Evolutionary conservation across 2,888 invertebrate genomes (phyloP), one percentile per base, ranked within the genome.

Genomic region (Sclerodermus sp.): DNA sequence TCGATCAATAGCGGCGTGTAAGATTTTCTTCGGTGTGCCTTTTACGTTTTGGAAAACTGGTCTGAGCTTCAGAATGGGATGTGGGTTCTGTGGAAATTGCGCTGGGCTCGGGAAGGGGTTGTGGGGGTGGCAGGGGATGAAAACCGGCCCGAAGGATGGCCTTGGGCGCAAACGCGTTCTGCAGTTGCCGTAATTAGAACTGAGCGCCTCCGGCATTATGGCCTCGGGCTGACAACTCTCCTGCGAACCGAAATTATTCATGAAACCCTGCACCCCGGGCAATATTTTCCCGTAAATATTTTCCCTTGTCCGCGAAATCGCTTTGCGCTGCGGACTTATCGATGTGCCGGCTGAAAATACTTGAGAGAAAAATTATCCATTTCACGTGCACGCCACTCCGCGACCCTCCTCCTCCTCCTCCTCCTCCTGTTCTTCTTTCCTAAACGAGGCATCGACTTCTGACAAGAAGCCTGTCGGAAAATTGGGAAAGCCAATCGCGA

Each of bases 111-210:
- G 30, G 10, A 30, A 30, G 8, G 17, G 30, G 42, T 23, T 23
- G 31, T 45, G 40, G 53, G 42, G 53, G 55, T 42, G 53, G 46
- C 53, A 54, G 60, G 65, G 64, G 69, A 65, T 66, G 66, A 64
- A 54, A 67, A 67, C 66, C 58, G 54, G 64, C 70, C 68, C 49
- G 55, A 47, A 67, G 74, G 59, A 56, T 53, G 47, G 66, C 74
- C 57, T 42, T 43, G 51, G 68, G 74, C 68, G 58, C 64, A 70
- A 69, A 71, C 66, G 68, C 66, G 68, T 65, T 73, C 69, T 66
- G 71, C 74, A 74, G 74, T 75, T 67, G 70, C 73, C 75, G 76
- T 77, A 77, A 77, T 77, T 77, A 77, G 77, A 77, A 77, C 74
- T 69, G 68, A 72, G 69, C 64, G 74, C 77, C 71, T 43, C 52